Base-by-base conservation (phyloP, 1,140 invertebrate genomes). In the Drosophila kanapiae region DNA sequence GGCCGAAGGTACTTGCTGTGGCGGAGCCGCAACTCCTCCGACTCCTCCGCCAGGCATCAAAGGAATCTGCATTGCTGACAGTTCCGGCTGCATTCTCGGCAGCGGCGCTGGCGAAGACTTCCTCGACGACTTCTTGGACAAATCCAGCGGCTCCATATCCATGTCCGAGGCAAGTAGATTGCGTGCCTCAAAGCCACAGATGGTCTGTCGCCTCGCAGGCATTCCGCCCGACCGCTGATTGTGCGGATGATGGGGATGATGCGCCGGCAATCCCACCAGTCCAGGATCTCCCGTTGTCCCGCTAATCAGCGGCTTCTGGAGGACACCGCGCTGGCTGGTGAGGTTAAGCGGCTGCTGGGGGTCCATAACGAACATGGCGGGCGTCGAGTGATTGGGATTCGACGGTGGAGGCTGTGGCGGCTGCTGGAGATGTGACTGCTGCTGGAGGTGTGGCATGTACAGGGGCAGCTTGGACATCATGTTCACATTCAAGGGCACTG, bases 151-250 rank as follows among this genome's bases (percentile, higher is more conserved):
- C 29, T 92, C 82, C 90, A 91, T 91, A 11, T 92, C 91, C 48
- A 78, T 43, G 4, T 92, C 87, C 45, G 82, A 11, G 29, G 9
- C 3, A 2, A 81, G 23, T 27, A 92, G 42, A 51, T 92, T 90
- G 8, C 91, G 60, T 6, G 80, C 84, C 67, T 92, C 91, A 31
- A 92, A 92, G n/a, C 91, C 91, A 31, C 91, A 90, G 18, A 92
- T 92, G 3, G 91, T 92, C 75, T 92, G 91, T 56, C 91, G 37
- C 47, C 91, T 70, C 7, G 80, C 71, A 1, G 91, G 91, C 56
- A 91, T 60, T 35, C 69, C 68, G 2, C 75, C 27, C 4, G 45
- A 11, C 2, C 85, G 75, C n/a, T 75, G 75, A 10, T 78, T 23
- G 23, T 23, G 82, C 6, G 48, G 37, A 27, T 56, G 53, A 9